Evolutionary conservation across 2,797 vertebrate species (phyloP).

Genomic region (Cetoscarus ocellatus): DNA sequence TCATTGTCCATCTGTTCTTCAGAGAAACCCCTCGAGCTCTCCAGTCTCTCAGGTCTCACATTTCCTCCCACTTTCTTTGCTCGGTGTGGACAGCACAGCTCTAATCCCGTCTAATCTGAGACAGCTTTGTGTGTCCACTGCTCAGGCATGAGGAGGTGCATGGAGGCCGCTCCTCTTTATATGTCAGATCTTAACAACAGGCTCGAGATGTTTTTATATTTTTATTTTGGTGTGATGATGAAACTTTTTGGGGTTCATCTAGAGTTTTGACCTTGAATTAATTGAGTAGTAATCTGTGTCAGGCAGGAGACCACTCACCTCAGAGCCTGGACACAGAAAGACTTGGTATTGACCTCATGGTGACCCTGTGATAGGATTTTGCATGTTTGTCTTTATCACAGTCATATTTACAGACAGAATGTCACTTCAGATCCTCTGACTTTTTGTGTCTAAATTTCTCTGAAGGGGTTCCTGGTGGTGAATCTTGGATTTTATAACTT

Average conservation of each 20-base stretch:
- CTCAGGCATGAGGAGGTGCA: conserved; percentile 31
- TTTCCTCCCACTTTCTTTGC: conserved; percentile 38
- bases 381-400: no score
- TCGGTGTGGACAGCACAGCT: conserved; percentile 48
- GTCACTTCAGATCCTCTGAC: no score
- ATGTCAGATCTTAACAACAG: neutral
- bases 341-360: neutral
- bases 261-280: no score
- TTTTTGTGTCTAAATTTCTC: no score
- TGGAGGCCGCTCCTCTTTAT: no score
- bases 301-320: no score
- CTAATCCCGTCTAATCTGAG: conserved; percentile 68
- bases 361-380: neutral
- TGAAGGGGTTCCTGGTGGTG: no score
- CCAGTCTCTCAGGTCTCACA: conserved; percentile 49
- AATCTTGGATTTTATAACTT: no score
- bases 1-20: conserved; percentile 46
- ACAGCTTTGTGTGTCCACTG: conserved; percentile 57
- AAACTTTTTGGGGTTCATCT: no score
- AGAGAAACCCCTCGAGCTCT: conserved; percentile 40
- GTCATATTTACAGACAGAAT: no score
- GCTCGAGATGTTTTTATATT: neutral
- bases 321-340: no score
- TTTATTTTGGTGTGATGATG: neutral
- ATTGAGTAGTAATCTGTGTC: no score